Evolutionary conservation across 2,113 vertebrate species (phyloP).

Genomic region (Sebastes schlegelii): DNA sequence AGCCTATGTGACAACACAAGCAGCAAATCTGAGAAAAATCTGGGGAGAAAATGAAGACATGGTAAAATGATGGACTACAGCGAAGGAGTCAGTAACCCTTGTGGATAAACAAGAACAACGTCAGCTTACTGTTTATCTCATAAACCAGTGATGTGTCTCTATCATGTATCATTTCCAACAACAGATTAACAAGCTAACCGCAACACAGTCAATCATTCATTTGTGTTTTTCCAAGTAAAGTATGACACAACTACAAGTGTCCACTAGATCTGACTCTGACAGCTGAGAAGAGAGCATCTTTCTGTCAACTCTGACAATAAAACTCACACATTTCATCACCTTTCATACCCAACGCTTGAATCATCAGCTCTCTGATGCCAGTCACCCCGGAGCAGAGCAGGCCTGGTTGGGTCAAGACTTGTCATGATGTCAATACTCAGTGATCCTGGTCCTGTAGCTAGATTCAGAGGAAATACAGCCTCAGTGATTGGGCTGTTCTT

Average conservation of each 20-base stretch:
- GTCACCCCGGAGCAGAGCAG: not conserved
- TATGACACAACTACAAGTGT: not conserved
- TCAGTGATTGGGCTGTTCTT: slow-evolving; percentile 1
- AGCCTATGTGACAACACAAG: slow-evolving; percentile 6
- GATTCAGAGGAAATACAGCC: not conserved
- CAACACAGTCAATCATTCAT: not conserved
- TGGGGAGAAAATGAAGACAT: not conserved
- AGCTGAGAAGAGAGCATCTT: not conserved
- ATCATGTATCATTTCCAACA: not conserved
- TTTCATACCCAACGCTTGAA: not conserved
- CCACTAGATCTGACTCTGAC: not conserved
- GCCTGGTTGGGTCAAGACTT: slow-evolving; percentile 32
- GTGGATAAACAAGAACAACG: not conserved
- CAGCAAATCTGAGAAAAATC: not conserved
- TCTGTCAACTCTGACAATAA: not conserved
- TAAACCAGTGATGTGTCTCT: not conserved
- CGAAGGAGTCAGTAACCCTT: not conserved
- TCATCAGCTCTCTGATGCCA: slow-evolving; percentile 1
- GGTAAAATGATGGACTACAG: not conserved
- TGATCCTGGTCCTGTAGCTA: slow-evolving; percentile 1
- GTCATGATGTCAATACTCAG: not conserved
- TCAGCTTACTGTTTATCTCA: not conserved
- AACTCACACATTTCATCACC: not conserved
- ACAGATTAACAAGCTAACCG: not conserved
- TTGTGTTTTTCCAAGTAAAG: not conserved